Evolutionary conservation across 2,888 invertebrate species (phyloP), one percentile per base, ranked within the genome.

Genomic region (Xestia ashworthii): DNA sequence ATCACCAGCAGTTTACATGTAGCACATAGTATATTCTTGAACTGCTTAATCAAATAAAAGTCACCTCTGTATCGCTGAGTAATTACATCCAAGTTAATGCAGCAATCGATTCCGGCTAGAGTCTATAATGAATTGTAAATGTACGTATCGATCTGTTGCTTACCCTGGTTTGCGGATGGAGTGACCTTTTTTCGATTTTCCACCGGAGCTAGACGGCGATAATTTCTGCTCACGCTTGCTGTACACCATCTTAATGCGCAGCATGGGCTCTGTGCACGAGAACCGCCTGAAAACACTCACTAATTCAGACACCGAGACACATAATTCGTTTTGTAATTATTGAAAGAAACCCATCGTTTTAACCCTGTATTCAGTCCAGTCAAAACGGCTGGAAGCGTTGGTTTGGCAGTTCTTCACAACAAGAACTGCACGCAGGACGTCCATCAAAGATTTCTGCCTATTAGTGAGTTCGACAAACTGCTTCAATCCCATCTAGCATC

Each of bases 171-270:
- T 88, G 25, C 90, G 89, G 38, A 92, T 69, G 58, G 89, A 76
- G 38, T 92, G 90, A 19, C 80, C 81, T 65, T 76, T 83, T 48
- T 3, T 76, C 16, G 16, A 5, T 82, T 60, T 81, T 44, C 16
- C 78, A 16, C 1, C 19, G n/a, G 55, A 38, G 4, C 38, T 25
- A 38, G 66, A 77, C 83, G 78, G 86, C 80, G 38, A 14, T 25
- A 76, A 46, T 44, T 66, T 81, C 38, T 74, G 44, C 67, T 92
- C 93, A 22, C 96, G 94, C 91, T 96, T 95, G 90, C 90, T 96
- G 93, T 97, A 97, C 82, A 95, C 93, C 93, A 97, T 96, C 93
- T 97, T 97, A 85, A 97, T 97, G 77, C 97, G 96, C 81, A 95
- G 92, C 87, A 95, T 97, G 12, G 97, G 97, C 88, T 97, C 97